Percentiles rank a stretch among this genome's conserved stretches.
phyloP scores from a whole-genome alignment of 1,140 invertebrate species.

The Pinna nobilis region DNA sequence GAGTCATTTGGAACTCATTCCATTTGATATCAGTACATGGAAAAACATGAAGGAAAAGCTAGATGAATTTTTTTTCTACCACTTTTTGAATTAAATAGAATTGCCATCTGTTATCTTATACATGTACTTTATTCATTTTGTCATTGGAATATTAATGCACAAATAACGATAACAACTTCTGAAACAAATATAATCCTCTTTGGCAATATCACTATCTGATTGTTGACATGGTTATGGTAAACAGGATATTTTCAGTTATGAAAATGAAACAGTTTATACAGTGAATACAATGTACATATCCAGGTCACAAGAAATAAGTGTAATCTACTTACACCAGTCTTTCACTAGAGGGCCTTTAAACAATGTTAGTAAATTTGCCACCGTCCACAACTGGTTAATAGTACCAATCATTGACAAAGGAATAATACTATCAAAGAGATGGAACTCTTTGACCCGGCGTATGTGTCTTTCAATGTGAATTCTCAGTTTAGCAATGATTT shows the following conservation, averaged over 20 bases:
- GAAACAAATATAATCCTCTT: too few species aligned
- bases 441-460: constrained; percentile 3
- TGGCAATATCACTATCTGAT: too few species aligned
- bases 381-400: constrained; percentile 11
- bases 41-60: constrained; percentile 1
- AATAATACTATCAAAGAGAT: constrained; percentile 2
- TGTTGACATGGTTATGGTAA: too few species aligned
- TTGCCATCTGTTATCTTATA: neutral
- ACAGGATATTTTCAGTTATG: neutral
- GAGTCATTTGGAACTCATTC: neutral
- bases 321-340: neutral
- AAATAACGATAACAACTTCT: too few species aligned
- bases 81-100: constrained; percentile 1
- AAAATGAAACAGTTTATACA: neutral
- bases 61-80: constrained; percentile 9
- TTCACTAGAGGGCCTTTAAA: neutral
- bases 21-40: neutral
- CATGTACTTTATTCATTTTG: too few species aligned
- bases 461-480: constrained; percentile 16
- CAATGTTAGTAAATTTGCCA: constrained; percentile 4
- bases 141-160: too few species aligned
- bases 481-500: neutral
- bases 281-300: neutral
- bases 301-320: neutral
- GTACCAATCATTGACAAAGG: constrained; percentile 4